These are phyloP conservation scores for Esox niger DNA, from an alignment of 2,113 vertebrate genomes.

Conservation along the genomic window DNA sequence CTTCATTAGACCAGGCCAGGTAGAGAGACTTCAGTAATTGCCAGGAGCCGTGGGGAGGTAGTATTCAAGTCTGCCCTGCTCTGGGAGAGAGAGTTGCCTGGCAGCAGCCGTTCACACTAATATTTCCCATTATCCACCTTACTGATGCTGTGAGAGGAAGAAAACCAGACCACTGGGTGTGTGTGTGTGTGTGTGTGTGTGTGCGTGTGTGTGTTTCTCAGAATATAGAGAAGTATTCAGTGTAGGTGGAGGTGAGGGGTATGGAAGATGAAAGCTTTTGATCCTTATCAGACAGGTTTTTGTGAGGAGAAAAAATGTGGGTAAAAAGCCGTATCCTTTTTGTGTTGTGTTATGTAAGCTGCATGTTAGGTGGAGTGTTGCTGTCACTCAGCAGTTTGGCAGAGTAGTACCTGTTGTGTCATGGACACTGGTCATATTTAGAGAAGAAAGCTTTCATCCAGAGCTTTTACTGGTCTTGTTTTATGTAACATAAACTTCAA, in stretches of 20 bases:
- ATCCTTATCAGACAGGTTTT: not conserved
- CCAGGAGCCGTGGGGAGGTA: conserved; percentile 64
- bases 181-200: conserved; percentile 13
- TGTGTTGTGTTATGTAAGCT: not conserved
- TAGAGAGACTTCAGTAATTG: conserved; percentile 61
- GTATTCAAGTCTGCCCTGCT: conserved; percentile 54
- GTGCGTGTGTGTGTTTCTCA: conserved; percentile 9
- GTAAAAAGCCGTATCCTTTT: not conserved
- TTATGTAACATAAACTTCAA: not conserved
- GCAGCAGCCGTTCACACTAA: conserved; percentile 65
- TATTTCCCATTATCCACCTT: conserved; percentile 65
- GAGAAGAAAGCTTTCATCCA: not conserved
- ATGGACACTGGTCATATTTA: not conserved
- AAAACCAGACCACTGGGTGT: conserved; percentile 49
- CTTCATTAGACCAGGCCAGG: conserved; percentile 58
- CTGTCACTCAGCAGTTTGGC: not conserved
- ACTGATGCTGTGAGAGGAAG: conserved; percentile 36
- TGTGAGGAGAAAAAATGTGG: not conserved
- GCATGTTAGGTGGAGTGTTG: not conserved
- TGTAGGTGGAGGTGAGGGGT: not conserved
- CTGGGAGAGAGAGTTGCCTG: conserved; percentile 46
- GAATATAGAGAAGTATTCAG: not conserved
- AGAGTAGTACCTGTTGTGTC: not conserved
- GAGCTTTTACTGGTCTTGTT: not conserved
- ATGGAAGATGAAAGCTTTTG: not conserved